Base-by-base conservation (phyloP, 2,797 vertebrate genomes). In the Sebastes aleutianus region DNA sequence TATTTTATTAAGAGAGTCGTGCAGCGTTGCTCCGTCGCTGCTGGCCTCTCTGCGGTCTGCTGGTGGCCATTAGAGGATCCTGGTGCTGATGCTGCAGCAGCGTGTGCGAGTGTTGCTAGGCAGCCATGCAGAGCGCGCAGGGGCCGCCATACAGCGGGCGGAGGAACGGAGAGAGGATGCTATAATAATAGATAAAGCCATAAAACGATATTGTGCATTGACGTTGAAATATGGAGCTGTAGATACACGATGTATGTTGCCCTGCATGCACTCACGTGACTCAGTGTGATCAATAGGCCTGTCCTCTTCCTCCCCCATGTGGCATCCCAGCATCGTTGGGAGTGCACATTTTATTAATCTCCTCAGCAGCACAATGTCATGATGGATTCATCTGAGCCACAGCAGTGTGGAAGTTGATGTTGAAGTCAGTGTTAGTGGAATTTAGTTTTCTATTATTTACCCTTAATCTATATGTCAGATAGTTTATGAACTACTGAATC, bases 1-100 rank as follows among this genome's bases (percentile, higher is more conserved):
- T 6, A 4, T 53, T 16, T 29, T 9, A 5, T 24, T 22, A 14
- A 14, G 24, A 12, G 1, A 43, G 39, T 14, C 50, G 70, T n/a
- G 73, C 64, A 0, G 71, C 3, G 43, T 22, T 61, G 80, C 36
- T 47, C 64, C 58, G 62, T 31, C 22, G 76, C 78, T 29, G 83
- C 71, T 74, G 81, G 76, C 82, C 83, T 88, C 83, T 88, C 58
- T 76, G 84, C 70, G 16, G 71, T 76, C 20, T 56, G 77, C 82
- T 43, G 89, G 86, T 87, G 87, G 86, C 90, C 89, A 89, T 94
- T 81, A 88, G 70, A 74, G 70, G 78, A 83, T 86, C 70, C 59
- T 88, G 94, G 87, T 95, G 91, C 92, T 95, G 94, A 93, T 95
- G 95, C 89, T 95, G 95, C 91, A 63, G 95, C 91, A 61, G 92